These are phyloP conservation scores for Zaprionus davidi DNA, from an alignment of 1,140 invertebrate genomes.

Conservation along the genomic window DNA sequence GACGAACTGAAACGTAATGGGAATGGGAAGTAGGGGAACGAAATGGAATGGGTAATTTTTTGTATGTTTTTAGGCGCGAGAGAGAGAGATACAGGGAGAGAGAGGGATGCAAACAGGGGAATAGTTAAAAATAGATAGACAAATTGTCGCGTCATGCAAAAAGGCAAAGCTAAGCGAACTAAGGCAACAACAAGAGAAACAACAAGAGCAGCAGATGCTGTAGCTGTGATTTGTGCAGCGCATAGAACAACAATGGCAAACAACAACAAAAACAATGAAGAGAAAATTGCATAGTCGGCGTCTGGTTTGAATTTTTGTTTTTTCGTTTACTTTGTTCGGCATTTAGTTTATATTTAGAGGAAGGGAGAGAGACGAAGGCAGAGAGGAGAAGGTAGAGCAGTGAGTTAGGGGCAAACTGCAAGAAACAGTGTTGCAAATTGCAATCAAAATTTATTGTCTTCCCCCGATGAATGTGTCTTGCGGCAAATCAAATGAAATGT, in stretches of 20 bases:
- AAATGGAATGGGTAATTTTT: slow-evolving; percentile 41
- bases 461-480: slow-evolving; percentile 46
- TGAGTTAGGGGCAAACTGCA: neutral
- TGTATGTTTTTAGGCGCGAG: slow-evolving; percentile 9
- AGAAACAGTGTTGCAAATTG: slow-evolving; percentile 51
- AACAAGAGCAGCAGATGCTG: slow-evolving; percentile 29
- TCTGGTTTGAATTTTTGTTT: slow-evolving; percentile 53
- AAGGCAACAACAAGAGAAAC: slow-evolving; percentile 31
- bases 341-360: slow-evolving; percentile 47
- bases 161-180: slow-evolving; percentile 32
- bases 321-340: slow-evolving; percentile 43
- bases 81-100: neutral
- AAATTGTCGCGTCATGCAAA: slow-evolving; percentile 76
- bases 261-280: slow-evolving; percentile 3
- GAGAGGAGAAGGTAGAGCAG: neutral
- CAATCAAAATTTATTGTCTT: slow-evolving; percentile 61
- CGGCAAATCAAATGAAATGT: slow-evolving; percentile 53
- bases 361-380: neutral
- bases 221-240: slow-evolving; percentile 46
- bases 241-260: slow-evolving; percentile 4
- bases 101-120: neutral
- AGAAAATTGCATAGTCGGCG: slow-evolving; percentile 57
- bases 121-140: slow-evolving; percentile 74
- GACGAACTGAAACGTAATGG: slow-evolving; percentile 27
- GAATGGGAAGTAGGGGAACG: slow-evolving; percentile 2